A percentile compares a stretch with the other conserved stretches of the same genome.
These are phyloP conservation scores for Orthonychiurus folsomi DNA, from an alignment of 2,888 invertebrate genomes.

Conservation along the genomic window DNA sequence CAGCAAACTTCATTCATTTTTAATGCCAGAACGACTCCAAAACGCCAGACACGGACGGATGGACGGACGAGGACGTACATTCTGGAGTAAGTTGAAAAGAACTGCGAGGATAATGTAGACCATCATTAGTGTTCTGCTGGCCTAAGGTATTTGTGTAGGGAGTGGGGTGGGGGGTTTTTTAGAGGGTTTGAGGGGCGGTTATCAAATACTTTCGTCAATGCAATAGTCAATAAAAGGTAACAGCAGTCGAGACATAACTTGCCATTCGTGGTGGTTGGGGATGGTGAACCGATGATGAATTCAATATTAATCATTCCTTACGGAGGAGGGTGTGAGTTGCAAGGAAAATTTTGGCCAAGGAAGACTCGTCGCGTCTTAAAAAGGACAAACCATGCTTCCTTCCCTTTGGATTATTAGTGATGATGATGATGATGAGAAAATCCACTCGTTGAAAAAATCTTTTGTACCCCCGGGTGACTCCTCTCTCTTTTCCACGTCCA, in stretches of 20 bases:
- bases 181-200: neutral
- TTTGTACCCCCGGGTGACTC: neutral
- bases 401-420: neutral
- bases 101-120: too few relatives aligned
- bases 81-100: too few relatives aligned
- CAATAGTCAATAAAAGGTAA: neutral
- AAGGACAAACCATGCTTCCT: neutral
- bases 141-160: too few relatives aligned
- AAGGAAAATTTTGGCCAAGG: neutral
- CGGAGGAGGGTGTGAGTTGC: neutral
- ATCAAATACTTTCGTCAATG: neutral
- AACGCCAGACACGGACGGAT: too few relatives aligned
- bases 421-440: slow-evolving; percentile 1
- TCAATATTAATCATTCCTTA: neutral
- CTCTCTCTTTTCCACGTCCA: slow-evolving; percentile 29
- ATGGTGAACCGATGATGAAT: neutral
- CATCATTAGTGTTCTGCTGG: too few relatives aligned
- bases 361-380: neutral
- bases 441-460: neutral
- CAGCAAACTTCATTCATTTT: neutral
- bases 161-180: neutral
- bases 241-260: neutral
- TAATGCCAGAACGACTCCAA: neutral
- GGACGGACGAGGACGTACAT: too few relatives aligned
- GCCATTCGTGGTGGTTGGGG: neutral